Evolutionary conservation across 2,888 invertebrate genomes (phyloP).

Genomic region (Calliphora vomitoria): DNA sequence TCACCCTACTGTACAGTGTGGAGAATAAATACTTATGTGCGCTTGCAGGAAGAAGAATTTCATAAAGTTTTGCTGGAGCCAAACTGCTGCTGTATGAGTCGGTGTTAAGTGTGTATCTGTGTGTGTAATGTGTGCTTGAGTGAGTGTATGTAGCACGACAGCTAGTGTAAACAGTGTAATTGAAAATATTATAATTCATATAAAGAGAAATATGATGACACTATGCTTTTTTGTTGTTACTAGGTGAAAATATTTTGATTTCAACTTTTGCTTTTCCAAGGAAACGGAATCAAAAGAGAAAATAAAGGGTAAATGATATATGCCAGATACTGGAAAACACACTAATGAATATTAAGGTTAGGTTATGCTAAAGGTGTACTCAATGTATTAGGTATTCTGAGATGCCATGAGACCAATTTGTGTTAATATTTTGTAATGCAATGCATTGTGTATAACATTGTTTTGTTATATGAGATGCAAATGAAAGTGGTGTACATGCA

Average conservation of each 20-base stretch:
- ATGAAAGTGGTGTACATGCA: no score
- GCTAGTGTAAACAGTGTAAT: conserved; percentile 60
- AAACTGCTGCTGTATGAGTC: conserved; percentile 15
- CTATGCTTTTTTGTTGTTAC: conserved; percentile 11
- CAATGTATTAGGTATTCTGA: neutral
- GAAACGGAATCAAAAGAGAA: neutral
- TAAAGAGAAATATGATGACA: conserved; percentile 55
- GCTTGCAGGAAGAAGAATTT: conserved; percentile 19
- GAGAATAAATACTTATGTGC: neutral
- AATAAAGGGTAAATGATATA: neutral
- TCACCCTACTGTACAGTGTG: no score
- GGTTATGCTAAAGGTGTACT: neutral
- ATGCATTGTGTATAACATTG: no score
- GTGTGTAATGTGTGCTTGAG: neutral
- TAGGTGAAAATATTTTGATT: conserved; percentile 38
- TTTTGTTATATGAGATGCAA: no score
- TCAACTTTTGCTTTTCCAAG: neutral
- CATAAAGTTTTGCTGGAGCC: conserved; percentile 15
- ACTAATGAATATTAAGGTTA: neutral
- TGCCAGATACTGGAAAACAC: neutral
- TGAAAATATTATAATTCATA: conserved; percentile 68
- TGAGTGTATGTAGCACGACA: conserved; percentile 13
- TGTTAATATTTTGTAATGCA: no score
- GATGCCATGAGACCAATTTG: neutral
- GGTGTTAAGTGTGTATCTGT: neutral